phyloP scores from a whole-genome alignment of 2,797 vertebrate genomes.

The Enteromius treurensis region DNA sequence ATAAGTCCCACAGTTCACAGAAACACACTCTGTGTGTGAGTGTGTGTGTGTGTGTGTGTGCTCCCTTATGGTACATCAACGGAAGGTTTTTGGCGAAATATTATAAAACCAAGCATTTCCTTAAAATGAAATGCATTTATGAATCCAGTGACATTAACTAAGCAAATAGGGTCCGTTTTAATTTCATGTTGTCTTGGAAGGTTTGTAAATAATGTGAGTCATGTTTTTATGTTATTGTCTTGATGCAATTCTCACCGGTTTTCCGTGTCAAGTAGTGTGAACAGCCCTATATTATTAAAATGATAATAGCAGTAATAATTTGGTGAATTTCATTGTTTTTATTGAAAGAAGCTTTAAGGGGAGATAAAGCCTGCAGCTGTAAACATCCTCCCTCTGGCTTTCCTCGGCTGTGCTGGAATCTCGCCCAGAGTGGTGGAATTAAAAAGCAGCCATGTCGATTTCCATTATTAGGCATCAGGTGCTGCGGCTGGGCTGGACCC shows the following conservation, averaged over 20 bases:
- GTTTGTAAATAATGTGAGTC: conserved; percentile 25
- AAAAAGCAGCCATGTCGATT: conserved; percentile 71
- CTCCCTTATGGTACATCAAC: not conserved
- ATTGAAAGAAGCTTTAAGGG: conserved; percentile 47
- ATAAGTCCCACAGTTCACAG: not conserved
- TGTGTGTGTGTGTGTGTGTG: not conserved
- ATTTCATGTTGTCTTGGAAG: not conserved
- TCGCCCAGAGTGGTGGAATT: conserved; percentile 64
- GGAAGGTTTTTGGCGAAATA: not conserved
- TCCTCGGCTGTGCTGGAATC: conserved; percentile 62
- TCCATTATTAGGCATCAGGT: conserved; percentile 75
- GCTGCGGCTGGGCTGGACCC: conserved; percentile 30
- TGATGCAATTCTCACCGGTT: not conserved
- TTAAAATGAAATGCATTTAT: not conserved
- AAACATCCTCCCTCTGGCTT: conserved; percentile 58
- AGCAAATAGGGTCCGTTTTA: not conserved
- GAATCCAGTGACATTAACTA: not conserved
- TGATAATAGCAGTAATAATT: conserved; percentile 27
- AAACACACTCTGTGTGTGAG: not conserved
- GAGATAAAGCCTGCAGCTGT: conserved; percentile 66
- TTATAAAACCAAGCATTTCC: not conserved
- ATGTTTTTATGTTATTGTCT: conserved; percentile 16
- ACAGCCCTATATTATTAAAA: conserved; percentile 26
- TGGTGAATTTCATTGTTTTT: conserved; percentile 1
- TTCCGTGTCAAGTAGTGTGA: conserved; percentile 11